Base-by-base conservation (phyloP, 2,113 vertebrate species). In the Spea bombifrons region DNA sequence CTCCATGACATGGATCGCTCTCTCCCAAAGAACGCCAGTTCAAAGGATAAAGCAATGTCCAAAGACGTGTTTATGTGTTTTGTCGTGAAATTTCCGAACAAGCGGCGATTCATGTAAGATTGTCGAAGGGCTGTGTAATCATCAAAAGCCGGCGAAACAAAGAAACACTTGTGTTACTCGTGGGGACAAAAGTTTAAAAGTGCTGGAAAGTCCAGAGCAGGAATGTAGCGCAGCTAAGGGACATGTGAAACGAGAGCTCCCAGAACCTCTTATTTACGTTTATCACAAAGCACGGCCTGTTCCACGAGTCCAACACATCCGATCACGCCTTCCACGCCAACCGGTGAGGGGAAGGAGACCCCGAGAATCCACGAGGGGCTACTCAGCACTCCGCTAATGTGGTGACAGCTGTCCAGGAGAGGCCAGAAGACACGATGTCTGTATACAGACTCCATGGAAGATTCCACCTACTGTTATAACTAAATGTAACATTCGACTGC, bases 121-220 rank as follows among this genome's bases (percentile, higher is more conserved):
- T 49, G 45, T 67, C 49, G 65, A 68, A 74, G 78, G 78, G 65
- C 64, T 55, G 78, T 68, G 50, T 67, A 74, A 61, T 49, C 65
- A 80, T 80, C 71, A 74, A 74, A 80, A 74, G 68, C 52, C 8
- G 4, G 45, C 45, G 5, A 48, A 67, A 80, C 78, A 80, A 80
- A 80, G 71, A 55, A 55, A 67, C 68, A 10, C 52, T 59, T 80
- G 78, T 80, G 78, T 53, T 45, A 67, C 49, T 67, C 44, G 7
- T 12, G 50, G 53, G 64, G 71, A 80, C 71, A 74, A 74, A 80
- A 74, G 78, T 74, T 80, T 74, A 74, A 47, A 66, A 57, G 61
- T 57, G 50, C 64, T 80, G 71, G 78, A 74, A 80, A 80, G 45
- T 68, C 53, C 49, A 48, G 16, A 5, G 3, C 4, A 66, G 61